Evolutionary conservation across 2,113 vertebrate species (phyloP), one percentile per base, ranked within the genome.

Genomic region (Setophaga coronata): DNA sequence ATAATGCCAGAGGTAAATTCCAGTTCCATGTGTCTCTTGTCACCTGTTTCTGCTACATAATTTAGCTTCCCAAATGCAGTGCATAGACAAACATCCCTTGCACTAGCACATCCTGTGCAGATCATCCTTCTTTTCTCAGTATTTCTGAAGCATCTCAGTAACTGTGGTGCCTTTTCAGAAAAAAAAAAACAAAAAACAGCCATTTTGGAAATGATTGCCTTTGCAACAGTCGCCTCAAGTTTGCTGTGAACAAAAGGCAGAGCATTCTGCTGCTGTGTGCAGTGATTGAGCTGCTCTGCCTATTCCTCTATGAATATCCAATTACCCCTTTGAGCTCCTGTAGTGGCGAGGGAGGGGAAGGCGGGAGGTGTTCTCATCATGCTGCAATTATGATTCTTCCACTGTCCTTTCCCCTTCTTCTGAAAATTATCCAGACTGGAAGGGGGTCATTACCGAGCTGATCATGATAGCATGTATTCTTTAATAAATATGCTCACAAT

Each of bases 281-380:
- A 60, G 47, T 89, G 89, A 89, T 84, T 82, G 53, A 54, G 72
- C 38, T 73, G 64, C 80, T 90, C 83, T 84, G 86, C 21, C 48
- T 66, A 33, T 81, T 86, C 36, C 48, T 78, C 6, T 23, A 12
- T 71, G 91, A 92, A 94, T 91, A 93, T 87, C 81, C 91, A 93
- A 74, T 86, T 92, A 92, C 18, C 13, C 58, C 56, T 92, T 82
- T 51, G 53, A 91, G 80, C 71, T 87, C 60, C 67, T 24, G 29
- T 14, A 77, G 92, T 33, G 38, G 11, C 0, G 0, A 88, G 71
- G 86, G 71, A 95, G 38, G 18, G 50, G 33, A 87, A 79, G 61
- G 82, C 0, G 0, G 90, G 66, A 92, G 43, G 47, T 43, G 31
- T 56, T 92, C 50, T 89, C 67, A 81, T 93, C 72, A n/a, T 56